Base-by-base conservation (phyloP, 2,888 invertebrate genomes). In the Papilio elwesi region DNA sequence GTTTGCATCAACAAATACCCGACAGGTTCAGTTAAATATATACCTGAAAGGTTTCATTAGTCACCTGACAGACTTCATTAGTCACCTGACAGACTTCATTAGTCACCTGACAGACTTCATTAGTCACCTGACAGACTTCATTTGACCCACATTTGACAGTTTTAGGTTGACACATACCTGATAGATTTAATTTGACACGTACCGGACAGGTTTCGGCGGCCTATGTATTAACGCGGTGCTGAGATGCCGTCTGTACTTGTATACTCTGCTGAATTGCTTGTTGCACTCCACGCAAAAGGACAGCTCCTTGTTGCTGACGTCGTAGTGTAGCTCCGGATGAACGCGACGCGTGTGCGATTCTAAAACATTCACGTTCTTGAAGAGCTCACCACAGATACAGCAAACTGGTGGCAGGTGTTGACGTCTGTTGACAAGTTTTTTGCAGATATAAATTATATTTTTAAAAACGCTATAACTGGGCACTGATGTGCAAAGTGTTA, bases 261-360 rank as follows among this genome's bases (percentile, higher is more conserved):
- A 77, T 0, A 85, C 73, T 12, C 84, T 86, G 0, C 79, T 77
- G 71, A 85, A 91, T 49, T 85, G 86, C 3, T 80, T 82, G 64
- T 91, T 86, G 26, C 91, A 91, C 69, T 91, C 91, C 0, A 91
- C 90, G 62, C 91, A 91, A 73, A 90, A 90, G 0, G 86, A 81
- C 10, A 84, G 68, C 53, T 90, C 89, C 0, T 81, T 77, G 12
- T 78, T 73, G 0, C 71, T 71, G 26, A 64, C 72, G 12, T 77
- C 76, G 52, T 74, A 74, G 0, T 78, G 71, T 9, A 77, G 55
- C 9, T 83, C 80, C 0, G 82, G 83, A 67, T 87, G 88, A 10
- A 73, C 64, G 7, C 70, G 57, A 0, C 78, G 71, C 38, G 82
- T 80, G 38, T 80, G 82, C 6, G 82, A 78, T 43, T 79, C 71